Evolutionary conservation across 2,888 invertebrate genomes (phyloP).

Genomic region (Tachystola acroxantha): DNA sequence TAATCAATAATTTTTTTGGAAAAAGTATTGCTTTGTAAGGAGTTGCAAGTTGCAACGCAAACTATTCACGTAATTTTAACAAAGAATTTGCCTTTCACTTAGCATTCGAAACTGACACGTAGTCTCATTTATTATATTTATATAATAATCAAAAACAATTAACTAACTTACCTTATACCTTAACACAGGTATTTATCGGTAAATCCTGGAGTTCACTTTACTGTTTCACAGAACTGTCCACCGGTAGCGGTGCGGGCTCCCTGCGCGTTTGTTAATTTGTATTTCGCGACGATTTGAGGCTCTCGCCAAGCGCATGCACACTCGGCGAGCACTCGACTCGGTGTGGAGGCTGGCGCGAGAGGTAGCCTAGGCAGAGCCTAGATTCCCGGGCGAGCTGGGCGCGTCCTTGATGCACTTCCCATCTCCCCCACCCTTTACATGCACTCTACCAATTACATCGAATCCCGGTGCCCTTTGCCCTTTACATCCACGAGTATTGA

Average conservation of each 20-base stretch:
- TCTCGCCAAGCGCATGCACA: constrained; percentile 43
- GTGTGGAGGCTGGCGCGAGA: constrained; percentile 34
- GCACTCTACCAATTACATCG: not conserved
- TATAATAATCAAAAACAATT: constrained; percentile 35
- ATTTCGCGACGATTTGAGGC: no score
- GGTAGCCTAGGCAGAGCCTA: constrained; percentile 9
- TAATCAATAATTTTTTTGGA: no score
- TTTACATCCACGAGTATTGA: not conserved
- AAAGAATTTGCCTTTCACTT: constrained; percentile 74
- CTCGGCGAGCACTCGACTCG: constrained; percentile 46
- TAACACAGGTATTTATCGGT: constrained; percentile 18
- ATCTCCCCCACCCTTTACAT: constrained; percentile 8
- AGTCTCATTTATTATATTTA: constrained; percentile 51
- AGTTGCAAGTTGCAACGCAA: no score
- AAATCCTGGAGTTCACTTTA: constrained; percentile 36
- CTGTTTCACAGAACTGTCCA: no score
- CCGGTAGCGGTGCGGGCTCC: constrained; percentile 10
- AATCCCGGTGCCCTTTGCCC: not conserved
- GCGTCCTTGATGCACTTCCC: not conserved
- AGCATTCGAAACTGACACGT: constrained; percentile 70
- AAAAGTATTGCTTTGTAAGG: no score
- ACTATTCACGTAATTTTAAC: constrained; percentile 49
- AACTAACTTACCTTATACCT: constrained; percentile 48
- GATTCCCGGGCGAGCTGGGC: no score
- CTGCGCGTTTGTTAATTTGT: no score